These are phyloP conservation scores for Hestina assimilis DNA, from an alignment of 1,140 invertebrate genomes.

Conservation along the genomic window DNA sequence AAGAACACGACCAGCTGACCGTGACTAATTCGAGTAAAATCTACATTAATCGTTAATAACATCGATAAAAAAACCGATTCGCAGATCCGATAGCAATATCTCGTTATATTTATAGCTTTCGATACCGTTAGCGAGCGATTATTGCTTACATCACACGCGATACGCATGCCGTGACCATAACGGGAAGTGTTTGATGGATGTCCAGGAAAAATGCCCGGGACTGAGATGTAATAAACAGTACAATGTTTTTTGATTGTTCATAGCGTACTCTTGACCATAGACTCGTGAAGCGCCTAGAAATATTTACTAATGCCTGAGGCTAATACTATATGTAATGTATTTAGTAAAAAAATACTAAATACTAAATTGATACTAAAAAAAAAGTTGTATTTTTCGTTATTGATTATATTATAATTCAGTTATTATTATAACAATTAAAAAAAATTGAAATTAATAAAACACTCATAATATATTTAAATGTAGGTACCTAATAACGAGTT, in stretches of 20 bases:
- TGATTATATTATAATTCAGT: too few relatives aligned
- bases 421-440: too few relatives aligned
- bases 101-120: constrained; percentile 21
- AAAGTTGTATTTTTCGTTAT: too few relatives aligned
- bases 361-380: too few relatives aligned
- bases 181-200: constrained; percentile 15
- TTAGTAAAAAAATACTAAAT: too few relatives aligned
- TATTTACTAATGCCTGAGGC: too few relatives aligned
- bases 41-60: constrained; percentile 1
- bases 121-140: constrained; percentile 26
- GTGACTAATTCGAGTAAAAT: background rate
- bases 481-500: too few relatives aligned
- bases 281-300: too few relatives aligned
- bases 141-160: constrained; percentile 52
- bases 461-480: too few relatives aligned
- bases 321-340: too few relatives aligned
- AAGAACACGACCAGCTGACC: constrained; percentile 1
- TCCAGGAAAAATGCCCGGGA: background rate
- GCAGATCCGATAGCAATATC: background rate
- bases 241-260: background rate
- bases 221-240: background rate
- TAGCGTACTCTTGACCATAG: too few relatives aligned
- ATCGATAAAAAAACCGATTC: constrained; percentile 13
- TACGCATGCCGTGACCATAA: constrained; percentile 39
- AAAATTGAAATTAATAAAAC: too few relatives aligned